A percentile compares a stretch with the other conserved stretches of the same genome.
phyloP scores from a whole-genome alignment of 2,888 invertebrate species.

The Athripsodes cinereus region DNA sequence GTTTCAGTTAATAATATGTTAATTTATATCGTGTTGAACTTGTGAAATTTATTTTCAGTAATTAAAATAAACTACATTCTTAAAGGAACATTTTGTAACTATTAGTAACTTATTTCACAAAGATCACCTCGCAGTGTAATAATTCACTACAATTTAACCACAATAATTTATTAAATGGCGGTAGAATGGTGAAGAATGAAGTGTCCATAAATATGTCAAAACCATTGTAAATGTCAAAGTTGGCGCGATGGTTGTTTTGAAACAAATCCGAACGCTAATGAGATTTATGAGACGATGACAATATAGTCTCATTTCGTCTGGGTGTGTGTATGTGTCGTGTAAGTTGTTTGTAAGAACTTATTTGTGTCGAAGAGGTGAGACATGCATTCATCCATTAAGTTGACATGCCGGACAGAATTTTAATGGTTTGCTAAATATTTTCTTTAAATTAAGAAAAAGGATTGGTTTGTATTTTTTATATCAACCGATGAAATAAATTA shows the following conservation, averaged over 20 bases:
- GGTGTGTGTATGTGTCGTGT: neutral
- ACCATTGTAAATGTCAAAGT: neutral
- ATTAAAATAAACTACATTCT: too few species aligned
- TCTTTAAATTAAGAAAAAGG: too few species aligned
- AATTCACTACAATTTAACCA: too few species aligned
- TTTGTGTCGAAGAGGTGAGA: constrained; percentile 22
- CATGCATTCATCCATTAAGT: constrained; percentile 22
- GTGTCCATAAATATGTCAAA: neutral
- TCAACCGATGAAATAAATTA: too few species aligned
- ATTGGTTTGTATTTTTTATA: too few species aligned
- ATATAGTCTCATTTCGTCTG: neutral
- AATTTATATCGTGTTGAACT: too few species aligned
- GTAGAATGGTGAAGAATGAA: neutral
- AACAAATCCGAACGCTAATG: constrained; percentile 1
- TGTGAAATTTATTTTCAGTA: too few species aligned
- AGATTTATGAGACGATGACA: constrained; percentile 7
- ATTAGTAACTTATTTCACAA: too few species aligned
- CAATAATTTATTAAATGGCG: neutral
- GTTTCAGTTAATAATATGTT: too few species aligned
- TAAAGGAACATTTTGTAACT: too few species aligned
- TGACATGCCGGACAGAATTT: constrained; percentile 20
- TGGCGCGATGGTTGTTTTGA: neutral
- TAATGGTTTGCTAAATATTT: constrained; percentile 24
- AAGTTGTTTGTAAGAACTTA: too few species aligned
- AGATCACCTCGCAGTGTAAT: too few species aligned